Evolutionary conservation across 2,113 vertebrate species (phyloP).

Genomic region (Zosterops pallidus): DNA sequence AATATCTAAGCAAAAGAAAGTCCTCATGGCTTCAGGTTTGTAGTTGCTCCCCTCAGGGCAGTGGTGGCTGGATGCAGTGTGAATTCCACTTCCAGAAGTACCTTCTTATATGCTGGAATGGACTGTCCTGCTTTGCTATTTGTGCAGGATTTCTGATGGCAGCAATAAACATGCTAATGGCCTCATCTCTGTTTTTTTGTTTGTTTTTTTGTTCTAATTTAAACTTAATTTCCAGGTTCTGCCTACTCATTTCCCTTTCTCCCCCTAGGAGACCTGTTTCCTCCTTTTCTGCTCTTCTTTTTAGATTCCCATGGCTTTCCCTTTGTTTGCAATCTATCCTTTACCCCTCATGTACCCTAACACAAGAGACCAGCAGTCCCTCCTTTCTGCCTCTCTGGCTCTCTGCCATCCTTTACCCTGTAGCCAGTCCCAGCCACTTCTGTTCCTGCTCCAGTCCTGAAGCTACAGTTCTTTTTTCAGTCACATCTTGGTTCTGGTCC

Average conservation of each 20-base stretch:
- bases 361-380: not conserved
- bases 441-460: not conserved
- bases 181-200: not conserved
- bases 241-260: not conserved
- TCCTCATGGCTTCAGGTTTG: not conserved
- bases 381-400: not conserved
- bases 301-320: not conserved
- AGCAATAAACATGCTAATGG: not conserved
- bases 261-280: not conserved
- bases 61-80: rapidly evolving
- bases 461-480: not conserved
- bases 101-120: not conserved
- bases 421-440: not conserved
- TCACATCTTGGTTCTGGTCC: not conserved
- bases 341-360: not conserved
- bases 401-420: not conserved
- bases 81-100: not conserved
- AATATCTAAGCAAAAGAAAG: not conserved
- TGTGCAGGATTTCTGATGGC: not conserved
- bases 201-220: not conserved
- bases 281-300: not conserved
- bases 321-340: not conserved
- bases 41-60: not conserved
- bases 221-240: not conserved
- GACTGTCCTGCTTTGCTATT: not conserved